Conservation (phyloP, 2,113 vertebrate genomes). For the Bucco capensis region DNA sequence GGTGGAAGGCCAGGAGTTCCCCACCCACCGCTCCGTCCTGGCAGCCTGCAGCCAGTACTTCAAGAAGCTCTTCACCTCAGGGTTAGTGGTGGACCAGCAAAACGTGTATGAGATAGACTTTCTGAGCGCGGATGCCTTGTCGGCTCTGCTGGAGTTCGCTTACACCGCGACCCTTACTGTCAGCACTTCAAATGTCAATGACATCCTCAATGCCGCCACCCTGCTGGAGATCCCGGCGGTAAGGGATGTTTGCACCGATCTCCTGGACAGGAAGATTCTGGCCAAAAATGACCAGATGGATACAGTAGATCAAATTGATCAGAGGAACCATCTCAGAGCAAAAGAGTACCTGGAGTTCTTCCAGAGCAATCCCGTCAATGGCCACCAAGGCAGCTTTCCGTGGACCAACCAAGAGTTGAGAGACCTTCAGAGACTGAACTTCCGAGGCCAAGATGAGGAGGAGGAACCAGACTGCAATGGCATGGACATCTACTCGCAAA, state of each 20-base stretch:
- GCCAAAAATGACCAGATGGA: constrained; percentile 75
- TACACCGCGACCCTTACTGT: constrained; percentile 96
- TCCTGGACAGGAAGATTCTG: constrained; percentile 97
- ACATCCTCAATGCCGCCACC: constrained; percentile 91
- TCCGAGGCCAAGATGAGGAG: constrained; percentile 82
- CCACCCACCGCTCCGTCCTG: constrained; percentile 96
- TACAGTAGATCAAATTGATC: constrained; percentile 79
- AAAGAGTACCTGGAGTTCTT: constrained; percentile 97
- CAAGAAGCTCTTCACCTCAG: constrained; percentile 98
- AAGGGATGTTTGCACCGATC: constrained; percentile 93
- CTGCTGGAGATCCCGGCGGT: constrained; percentile 94
- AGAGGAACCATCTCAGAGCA: constrained; percentile 88
- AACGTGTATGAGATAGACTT: constrained; percentile 97
- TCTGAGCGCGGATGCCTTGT: constrained; percentile 87
- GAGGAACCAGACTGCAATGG: constrained; percentile 80
- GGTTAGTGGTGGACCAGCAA: constrained; percentile 90
- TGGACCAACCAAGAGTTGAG: constrained; percentile 74
- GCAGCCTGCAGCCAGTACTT: constrained; percentile 97
- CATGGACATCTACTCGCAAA: constrained; percentile 73
- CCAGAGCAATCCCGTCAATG: constrained; percentile 86
- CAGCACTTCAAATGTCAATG: constrained; percentile 90
- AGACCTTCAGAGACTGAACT: constrained; percentile 68
- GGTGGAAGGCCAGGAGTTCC: constrained; percentile 91
- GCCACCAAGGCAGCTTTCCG: constrained; percentile 69
- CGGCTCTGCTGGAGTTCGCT: constrained; percentile 95